A percentile compares a stretch with the other conserved stretches of the same genome.
Evolutionary conservation across 2,113 vertebrate genomes (phyloP).

Genomic region (Panthera leo): DNA sequence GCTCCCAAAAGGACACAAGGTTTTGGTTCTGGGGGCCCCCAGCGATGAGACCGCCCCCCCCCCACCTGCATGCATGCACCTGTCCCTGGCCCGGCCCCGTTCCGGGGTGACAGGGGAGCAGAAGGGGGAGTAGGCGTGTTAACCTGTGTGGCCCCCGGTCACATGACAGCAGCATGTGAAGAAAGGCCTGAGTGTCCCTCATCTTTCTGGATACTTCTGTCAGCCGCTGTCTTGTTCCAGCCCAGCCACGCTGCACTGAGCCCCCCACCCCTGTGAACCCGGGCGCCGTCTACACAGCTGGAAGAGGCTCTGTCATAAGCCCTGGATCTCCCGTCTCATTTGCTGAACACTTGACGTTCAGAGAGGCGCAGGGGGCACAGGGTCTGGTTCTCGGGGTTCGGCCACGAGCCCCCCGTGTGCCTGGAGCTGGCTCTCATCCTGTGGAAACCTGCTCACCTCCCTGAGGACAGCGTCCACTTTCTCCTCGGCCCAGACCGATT

Average conservation of each 20-base stretch:
- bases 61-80: neutral
- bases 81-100: neutral
- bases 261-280: neutral
- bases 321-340: neutral
- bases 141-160: rapidly evolving
- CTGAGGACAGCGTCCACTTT: neutral
- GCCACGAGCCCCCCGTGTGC: neutral
- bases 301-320: no score
- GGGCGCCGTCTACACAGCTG: rapidly evolving
- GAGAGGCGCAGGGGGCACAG: neutral
- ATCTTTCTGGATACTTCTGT: neutral
- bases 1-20: no score
- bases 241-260: neutral
- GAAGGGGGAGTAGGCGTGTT: neutral
- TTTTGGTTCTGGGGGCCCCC: no score
- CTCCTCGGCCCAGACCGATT: neutral
- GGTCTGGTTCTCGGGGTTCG: neutral
- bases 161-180: rapidly evolving
- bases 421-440: no score
- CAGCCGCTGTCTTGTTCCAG: neutral
- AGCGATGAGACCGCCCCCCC: no score
- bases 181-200: neutral
- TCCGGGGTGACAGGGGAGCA: no score
- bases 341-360: neutral
- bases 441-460: neutral